Base-by-base conservation (phyloP, 1,140 invertebrate genomes). In the Cotesia glomerata region DNA sequence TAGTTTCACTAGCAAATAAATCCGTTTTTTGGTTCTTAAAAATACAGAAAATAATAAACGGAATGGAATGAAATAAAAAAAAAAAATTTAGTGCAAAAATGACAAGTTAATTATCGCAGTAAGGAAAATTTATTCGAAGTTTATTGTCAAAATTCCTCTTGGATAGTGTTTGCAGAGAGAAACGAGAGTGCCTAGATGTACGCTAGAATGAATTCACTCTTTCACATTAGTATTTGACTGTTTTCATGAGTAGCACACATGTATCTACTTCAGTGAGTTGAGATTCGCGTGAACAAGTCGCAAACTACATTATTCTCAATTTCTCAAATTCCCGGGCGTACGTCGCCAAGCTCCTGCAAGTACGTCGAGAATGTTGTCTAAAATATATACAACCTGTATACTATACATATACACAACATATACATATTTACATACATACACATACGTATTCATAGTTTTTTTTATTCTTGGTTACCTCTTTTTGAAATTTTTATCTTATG, bases 281-380 rank as follows among this genome's bases (percentile, higher is more conserved):
- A 39, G 49, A 67, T 67, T 67, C 65, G 34, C 65, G 49, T 67
- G 65, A 67, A 67, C 65, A 34, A 67, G 65, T 18, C 26, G 26
- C 45, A 34, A 67, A 54, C 39, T 36, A 61, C 58, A 35, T 70
- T 70, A 70, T 61, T 61, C 68, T 64, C 70, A 72, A 72, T 72
- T 72, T 66, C 62, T 72, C 45, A 54, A 59, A 64, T 72, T 65
- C 62, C 61, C 69, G n/a, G 3, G 51, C 13, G 51, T 56, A 68
- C 45, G 32, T 51, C 35, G 13, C 35, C 39, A 13, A 13, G 36
- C 61, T 39, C 34, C 32, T 52, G 32, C 18, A 39, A 66, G 63
- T 49, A 63, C 32, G 16, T 26, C 26, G 49, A 36, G 62, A 72
- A 65, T 56, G 62, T 66, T 35, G 51, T 72, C 54, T 51, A 45